Base-by-base conservation (phyloP, 2,113 vertebrate species). In the Clarias macrocephalus region DNA sequence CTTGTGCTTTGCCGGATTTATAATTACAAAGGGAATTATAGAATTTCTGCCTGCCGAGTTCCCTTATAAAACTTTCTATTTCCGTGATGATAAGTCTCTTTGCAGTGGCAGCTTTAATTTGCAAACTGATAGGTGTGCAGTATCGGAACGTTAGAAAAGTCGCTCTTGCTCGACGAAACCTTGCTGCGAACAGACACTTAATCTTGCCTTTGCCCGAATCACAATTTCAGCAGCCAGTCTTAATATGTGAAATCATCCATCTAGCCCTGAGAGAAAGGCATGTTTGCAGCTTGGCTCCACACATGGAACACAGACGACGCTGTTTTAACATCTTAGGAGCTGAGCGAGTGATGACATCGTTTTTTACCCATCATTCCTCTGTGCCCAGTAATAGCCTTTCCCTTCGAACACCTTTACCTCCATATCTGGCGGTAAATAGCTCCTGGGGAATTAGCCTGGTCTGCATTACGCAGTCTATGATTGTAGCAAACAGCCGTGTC, bases 371-470 rank as follows among this genome's bases (percentile, higher is more conserved):
- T 80, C 83, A 85, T 80, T 87, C 88, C 85, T 82, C 76, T 28
- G 86, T 88, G 90, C 84, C 91, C 91, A 84, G 86, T 91, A 91
- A 91, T 91, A 91, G 88, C 90, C 85, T 82, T 83, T 84, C 86
- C 86, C 84, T 48, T 88, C 91, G 87, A 86, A 80, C 86, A 59
- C 85, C 87, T 82, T 79, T 33, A n/a, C 88, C 82, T 76, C 60
- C 88, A 88, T 85, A 89, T 92, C 90, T 89, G 59, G 73, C 54
- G 33, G 33, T 54, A 75, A 85, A 84, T 88, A 80, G 77, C 62
- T 79, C 30, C 28, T 37, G 12, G 68, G 77, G 83, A 91, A 88
- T 83, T 84, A 83, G 72, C 84, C 68, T 77, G 8, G 66, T 87
- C 85, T 85, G 25, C 76, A 33, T 66, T 62, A 57, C 5, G 21